Conservation (phyloP, 2,888 invertebrate species). For the Plemyria rubiginata region DNA sequence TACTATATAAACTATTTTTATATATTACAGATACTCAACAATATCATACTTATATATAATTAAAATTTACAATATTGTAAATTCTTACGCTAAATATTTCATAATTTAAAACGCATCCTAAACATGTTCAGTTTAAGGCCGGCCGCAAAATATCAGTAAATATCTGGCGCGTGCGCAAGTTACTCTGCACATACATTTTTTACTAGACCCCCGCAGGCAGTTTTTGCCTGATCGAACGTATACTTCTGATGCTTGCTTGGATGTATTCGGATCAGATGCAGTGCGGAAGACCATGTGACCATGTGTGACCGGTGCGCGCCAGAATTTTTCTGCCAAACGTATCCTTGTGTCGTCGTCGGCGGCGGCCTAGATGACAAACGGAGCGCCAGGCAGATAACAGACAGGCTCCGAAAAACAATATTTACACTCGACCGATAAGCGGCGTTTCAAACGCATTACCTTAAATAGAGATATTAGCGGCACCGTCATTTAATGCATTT, state of each 20-base stretch:
- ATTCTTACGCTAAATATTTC: conserved; percentile 62
- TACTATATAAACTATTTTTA: conserved; percentile 65
- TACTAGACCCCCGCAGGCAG: not conserved
- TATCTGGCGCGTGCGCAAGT: not conserved
- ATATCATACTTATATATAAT: conserved; percentile 71
- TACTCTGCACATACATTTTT: not conserved
- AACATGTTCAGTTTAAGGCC: conserved; percentile 42
- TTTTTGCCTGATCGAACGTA: not conserved
- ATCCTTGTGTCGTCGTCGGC: not conserved
- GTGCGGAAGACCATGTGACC: not conserved
- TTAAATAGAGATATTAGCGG: conserved; percentile 43
- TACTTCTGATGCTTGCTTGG: not conserved
- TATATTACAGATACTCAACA: conserved; percentile 82
- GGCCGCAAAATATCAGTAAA: not conserved
- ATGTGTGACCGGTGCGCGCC: not conserved
- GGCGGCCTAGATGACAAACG: conserved; percentile 44
- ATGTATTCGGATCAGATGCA: not conserved
- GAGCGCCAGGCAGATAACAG: conserved; percentile 29
- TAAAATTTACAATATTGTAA: conserved; percentile 75
- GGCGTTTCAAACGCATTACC: conserved; percentile 59
- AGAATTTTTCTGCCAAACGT: not conserved
- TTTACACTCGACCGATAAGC: conserved; percentile 52
- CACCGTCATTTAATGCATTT: conserved; percentile 44
- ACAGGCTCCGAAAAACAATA: conserved; percentile 45
- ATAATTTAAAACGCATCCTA: conserved; percentile 52